phyloP scores from a whole-genome alignment of 2,113 vertebrate genomes.

The Pachyramphus minor region DNA sequence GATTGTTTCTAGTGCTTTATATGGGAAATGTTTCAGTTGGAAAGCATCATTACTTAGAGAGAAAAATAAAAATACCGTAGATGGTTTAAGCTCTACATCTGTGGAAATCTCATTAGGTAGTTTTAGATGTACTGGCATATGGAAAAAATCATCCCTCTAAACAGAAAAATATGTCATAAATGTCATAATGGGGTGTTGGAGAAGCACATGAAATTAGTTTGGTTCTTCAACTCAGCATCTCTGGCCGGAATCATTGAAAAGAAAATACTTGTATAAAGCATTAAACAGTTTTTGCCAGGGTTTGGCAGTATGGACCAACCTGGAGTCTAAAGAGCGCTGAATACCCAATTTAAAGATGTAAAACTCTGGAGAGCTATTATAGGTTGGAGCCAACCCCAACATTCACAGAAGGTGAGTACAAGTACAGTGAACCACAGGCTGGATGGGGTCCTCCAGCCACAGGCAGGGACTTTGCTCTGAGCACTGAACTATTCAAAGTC shows the following conservation, averaged over 20 bases:
- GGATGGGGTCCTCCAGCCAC: background rate
- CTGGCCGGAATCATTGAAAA: constrained; percentile 55
- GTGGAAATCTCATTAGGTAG: constrained; percentile 77
- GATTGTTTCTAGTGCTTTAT: constrained; percentile 55
- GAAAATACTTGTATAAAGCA: constrained; percentile 57
- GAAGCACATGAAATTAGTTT: constrained; percentile 76
- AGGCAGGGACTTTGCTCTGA: background rate
- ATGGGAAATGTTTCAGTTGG: constrained; percentile 66
- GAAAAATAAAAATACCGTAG: constrained; percentile 65
- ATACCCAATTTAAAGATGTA: background rate
- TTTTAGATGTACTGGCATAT: constrained; percentile 78
- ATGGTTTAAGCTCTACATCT: constrained; percentile 74
- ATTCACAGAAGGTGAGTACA: background rate
- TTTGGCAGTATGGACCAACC: constrained; percentile 19
- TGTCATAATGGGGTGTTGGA: constrained; percentile 67
- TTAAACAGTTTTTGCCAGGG: constrained; percentile 33
- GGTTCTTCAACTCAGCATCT: constrained; percentile 58
- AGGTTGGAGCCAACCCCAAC: background rate
- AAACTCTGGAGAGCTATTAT: background rate
- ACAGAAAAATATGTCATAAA: constrained; percentile 77
- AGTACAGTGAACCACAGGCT: background rate
- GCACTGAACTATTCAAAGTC: background rate
- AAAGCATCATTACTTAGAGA: constrained; percentile 61
- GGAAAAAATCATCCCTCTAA: constrained; percentile 78
- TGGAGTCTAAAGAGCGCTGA: background rate